A percentile compares a stretch with the other conserved stretches of the same genome.
Evolutionary conservation across 1,140 invertebrate genomes (phyloP).

Genomic region (Phenacoccus solenopsis): DNA sequence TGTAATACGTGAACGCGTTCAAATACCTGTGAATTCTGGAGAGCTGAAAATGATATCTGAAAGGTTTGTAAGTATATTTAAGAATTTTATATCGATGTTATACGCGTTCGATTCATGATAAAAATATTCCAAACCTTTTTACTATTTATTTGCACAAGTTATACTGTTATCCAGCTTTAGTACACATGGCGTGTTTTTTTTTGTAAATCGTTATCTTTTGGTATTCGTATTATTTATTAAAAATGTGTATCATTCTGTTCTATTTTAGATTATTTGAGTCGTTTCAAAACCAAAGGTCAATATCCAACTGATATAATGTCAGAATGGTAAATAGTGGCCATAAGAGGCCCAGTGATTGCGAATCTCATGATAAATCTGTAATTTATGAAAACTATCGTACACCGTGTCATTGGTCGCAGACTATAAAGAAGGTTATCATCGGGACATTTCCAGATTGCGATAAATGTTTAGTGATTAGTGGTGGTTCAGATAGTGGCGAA

Average conservation of each 20-base stretch:
- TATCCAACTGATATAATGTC: slow-evolving; percentile 27
- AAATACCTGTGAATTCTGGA: neutral
- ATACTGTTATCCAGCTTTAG: too few relatives aligned
- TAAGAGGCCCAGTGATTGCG: slow-evolving; percentile 29
- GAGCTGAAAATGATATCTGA: neutral
- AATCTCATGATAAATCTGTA: slow-evolving; percentile 20
- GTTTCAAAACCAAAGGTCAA: neutral
- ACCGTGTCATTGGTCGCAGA: slow-evolving; percentile 26
- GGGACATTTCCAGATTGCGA: slow-evolving; percentile 25
- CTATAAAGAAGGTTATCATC: slow-evolving; percentile 26
- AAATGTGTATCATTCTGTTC: neutral
- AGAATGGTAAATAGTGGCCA: slow-evolving; percentile 32
- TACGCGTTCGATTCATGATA: neutral
- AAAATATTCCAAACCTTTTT: neutral
- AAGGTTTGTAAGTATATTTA: neutral
- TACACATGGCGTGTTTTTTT: neutral
- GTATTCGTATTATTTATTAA: too few relatives aligned
- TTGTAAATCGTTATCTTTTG: neutral
- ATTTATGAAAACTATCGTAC: neutral
- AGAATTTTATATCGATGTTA: neutral
- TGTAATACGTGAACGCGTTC: neutral
- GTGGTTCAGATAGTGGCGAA: slow-evolving; percentile 46
- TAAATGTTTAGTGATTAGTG: slow-evolving; percentile 31
- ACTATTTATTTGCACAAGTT: neutral
- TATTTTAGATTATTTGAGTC: neutral